Base-by-base conservation (phyloP, 2,797 vertebrate species). In the Sebastes glaucus region DNA sequence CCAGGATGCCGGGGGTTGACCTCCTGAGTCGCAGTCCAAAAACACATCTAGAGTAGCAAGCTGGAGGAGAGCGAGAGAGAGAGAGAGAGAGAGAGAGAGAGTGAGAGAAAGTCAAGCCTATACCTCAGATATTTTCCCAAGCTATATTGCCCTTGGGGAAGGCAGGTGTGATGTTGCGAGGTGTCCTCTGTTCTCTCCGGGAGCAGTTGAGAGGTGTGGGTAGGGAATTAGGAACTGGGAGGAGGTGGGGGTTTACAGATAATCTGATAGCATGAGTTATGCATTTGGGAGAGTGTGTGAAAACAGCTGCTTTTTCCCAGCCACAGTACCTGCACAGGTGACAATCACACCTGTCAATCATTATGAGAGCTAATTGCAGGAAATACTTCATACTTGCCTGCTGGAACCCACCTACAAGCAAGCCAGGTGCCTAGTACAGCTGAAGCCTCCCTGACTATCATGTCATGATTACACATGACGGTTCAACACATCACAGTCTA, bases 81-180 rank as follows among this genome's bases (percentile, higher is more conserved):
- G 11, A 11, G 11, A 55, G 52, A 27, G 30, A 30, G 30, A 74
- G 46, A 35, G 73, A 75, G 55, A 27, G 57, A 74, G 57, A 82
- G 52, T 65, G 61, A 67, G 70, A 66, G 79, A 91, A 85, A 90
- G 85, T 89, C 79, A 88, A 91, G 70, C 83, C 71, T 77, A 63
- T 49, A 49, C 71, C 82, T 84, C 67, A 90, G 91, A 91, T 87
- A 93, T 87, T 91, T 92, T 93, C 90, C 87, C 89, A 87, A 91
- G 79, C 84, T 27, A 6, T 67, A 67, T 81, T 53, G 91, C 92
- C 94, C 87, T 86, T 87, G 85, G 94, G 94, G 93, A 76, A 91
- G 71, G 88, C 94, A 95, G 94, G 94, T 96, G 94, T 94, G 93
- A 92, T 91, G 91, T 90, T 93, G 85, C 63, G 23, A 89, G 82